phyloP scores from a whole-genome alignment of 2,113 vertebrate species.

The Vireo altiloquus region DNA sequence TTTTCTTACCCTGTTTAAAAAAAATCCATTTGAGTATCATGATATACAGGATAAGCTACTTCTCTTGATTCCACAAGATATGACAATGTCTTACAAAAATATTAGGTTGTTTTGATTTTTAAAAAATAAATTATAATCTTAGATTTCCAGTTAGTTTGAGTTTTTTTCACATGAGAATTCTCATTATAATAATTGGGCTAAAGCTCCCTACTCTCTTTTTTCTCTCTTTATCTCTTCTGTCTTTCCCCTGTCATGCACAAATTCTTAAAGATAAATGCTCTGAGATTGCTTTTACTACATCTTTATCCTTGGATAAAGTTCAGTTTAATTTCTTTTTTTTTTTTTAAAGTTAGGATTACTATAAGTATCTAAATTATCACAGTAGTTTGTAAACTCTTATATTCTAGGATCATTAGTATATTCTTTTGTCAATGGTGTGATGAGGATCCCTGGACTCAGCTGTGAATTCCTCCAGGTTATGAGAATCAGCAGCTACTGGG shows the following conservation, averaged over 20 bases:
- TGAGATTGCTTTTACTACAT: background rate
- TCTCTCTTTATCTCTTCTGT: background rate
- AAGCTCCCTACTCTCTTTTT: background rate
- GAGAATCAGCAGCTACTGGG: background rate
- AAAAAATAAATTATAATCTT: background rate
- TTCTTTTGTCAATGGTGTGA: background rate
- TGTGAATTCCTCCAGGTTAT: background rate
- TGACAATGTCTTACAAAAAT: background rate
- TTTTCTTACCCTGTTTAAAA: background rate
- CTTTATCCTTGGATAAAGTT: background rate
- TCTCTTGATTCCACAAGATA: background rate
- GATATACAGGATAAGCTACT: background rate
- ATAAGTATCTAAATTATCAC: background rate
- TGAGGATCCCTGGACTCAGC: background rate
- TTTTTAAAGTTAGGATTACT: background rate
- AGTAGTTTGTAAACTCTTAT: background rate
- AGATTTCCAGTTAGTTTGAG: background rate
- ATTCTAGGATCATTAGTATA: background rate
- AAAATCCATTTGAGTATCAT: background rate
- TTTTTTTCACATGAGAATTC: background rate
- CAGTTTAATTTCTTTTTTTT: background rate
- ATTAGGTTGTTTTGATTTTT: background rate
- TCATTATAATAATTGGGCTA: background rate
- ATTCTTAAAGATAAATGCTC: background rate
- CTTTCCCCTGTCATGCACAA: background rate